Evolutionary conservation across 2,797 vertebrate species (phyloP), one percentile per base, ranked within the genome.

Genomic region (Crax fasciolata): DNA sequence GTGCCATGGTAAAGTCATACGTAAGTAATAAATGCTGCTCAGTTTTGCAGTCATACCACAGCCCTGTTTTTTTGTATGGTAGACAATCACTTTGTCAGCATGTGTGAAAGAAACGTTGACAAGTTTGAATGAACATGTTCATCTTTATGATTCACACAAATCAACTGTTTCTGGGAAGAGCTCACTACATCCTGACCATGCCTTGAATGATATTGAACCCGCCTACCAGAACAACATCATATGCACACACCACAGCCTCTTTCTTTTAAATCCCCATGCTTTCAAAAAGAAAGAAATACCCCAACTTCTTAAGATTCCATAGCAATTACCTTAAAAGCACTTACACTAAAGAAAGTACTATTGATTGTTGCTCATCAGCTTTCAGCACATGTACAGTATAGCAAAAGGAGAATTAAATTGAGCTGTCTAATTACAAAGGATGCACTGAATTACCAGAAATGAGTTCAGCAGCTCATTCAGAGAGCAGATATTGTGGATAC

Each of bases 361-460:
- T 85, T 70, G 89, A 95, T 89, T 67, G 30, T 30, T 86, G 38
- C 52, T 93, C 84, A 93, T 96, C 80, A 91, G 68, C 62, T 93
- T 90, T 86, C 80, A 91, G 80, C 28, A 85, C 38, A 39, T 52
- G 63, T 68, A 72, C 32, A 55, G 27, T 58, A 74, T 38, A 90
- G 77, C 39, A 88, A 79, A 95, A 95, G 57, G 48, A 84, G 55
- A 91, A 96, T 51, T 88, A 89, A 88, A 95, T 89, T 63, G 89
- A 71, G 39, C 68, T 92, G 11, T 23, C 85, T 95, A 91, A 95
- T 92, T 83, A 94, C 2, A 1, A 90, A 61, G 57, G 51, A 73
- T 73, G 66, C n/a, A 66, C 32, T 65, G 46, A 82, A 91, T 76
- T 83, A 88, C 20, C 76, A 92, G 77, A 49, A 92, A 63, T 81